A percentile compares a stretch with the other conserved stretches of the same genome.
Evolutionary conservation across 2,888 invertebrate species (phyloP).

Genomic region (Spatulosminthurus flaviceps): DNA sequence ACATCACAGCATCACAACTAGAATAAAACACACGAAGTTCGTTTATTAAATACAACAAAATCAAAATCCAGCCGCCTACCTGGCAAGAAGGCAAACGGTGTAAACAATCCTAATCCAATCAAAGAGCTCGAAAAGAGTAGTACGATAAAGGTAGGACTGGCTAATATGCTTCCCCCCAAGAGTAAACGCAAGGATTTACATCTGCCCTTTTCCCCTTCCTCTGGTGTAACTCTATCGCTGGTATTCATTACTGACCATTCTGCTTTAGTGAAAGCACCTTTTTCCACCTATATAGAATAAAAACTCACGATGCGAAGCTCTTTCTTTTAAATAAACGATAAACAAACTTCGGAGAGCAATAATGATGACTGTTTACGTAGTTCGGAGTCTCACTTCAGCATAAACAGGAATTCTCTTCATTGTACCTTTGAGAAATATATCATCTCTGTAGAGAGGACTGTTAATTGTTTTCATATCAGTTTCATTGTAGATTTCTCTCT

Average conservation of each 20-base stretch:
- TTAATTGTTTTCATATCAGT: constrained; percentile 61
- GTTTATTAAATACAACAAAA: too few species aligned
- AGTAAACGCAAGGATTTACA: constrained; percentile 68
- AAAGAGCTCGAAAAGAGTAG: constrained; percentile 89
- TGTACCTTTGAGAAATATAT: constrained; percentile 91
- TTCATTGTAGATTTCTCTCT: constrained; percentile 66
- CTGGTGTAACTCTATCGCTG: constrained; percentile 35
- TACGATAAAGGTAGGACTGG: constrained; percentile 86
- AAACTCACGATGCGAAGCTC: background rate
- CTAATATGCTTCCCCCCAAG: constrained; percentile 86
- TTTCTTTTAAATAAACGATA: background rate
- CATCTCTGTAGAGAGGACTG: constrained; percentile 86
- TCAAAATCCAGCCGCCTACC: background rate
- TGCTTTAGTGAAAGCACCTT: background rate
- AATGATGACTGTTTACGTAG: too few species aligned
- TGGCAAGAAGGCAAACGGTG: constrained; percentile 83
- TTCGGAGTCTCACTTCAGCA: constrained; percentile 52
- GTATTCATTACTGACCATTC: constrained; percentile 41
- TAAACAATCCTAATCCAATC: constrained; percentile 95
- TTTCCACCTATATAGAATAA: background rate
- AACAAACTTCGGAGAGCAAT: too few species aligned
- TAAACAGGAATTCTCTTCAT: constrained; percentile 86
- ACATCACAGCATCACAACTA: too few species aligned
- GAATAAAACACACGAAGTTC: too few species aligned
- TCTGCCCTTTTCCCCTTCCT: constrained; percentile 63